A percentile compares a stretch with the other conserved stretches of the same genome.
Conservation (phyloP, 1,140 invertebrate species). For the Asbolus verrucosus region DNA sequence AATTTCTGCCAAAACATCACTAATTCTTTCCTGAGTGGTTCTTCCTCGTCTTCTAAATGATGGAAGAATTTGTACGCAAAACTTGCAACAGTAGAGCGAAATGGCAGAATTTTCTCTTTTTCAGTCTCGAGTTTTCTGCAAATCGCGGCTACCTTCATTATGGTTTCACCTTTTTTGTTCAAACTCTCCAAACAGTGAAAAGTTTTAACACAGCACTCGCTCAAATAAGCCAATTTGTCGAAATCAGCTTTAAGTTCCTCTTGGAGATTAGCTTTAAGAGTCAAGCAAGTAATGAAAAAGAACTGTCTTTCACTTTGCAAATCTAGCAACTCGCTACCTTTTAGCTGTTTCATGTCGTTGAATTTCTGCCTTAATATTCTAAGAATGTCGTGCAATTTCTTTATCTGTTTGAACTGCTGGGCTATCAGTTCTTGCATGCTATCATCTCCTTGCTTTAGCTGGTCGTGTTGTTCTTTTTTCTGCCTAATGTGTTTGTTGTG, state of each 20-base stretch:
- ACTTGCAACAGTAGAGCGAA: constrained; percentile 27
- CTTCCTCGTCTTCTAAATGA: constrained; percentile 45
- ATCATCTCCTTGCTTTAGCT: constrained; percentile 54
- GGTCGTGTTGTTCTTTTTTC: constrained; percentile 50
- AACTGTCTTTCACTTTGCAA: constrained; percentile 52
- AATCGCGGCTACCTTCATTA: constrained; percentile 67
- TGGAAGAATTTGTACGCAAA: constrained; percentile 35
- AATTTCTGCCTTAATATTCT: constrained; percentile 52
- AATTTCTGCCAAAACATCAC: constrained; percentile 60
- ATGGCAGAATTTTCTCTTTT: constrained; percentile 67
- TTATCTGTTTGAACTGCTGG: constrained; percentile 52
- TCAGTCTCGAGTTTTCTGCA: constrained; percentile 71
- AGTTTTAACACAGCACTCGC: constrained; percentile 49
- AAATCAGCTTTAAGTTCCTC: constrained; percentile 51
- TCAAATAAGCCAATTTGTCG: constrained; percentile 51
- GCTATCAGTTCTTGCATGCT: constrained; percentile 50
- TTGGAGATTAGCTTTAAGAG: constrained; percentile 53
- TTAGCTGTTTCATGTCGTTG: constrained; percentile 44
- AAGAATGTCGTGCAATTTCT: constrained; percentile 45
- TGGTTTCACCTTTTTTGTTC: constrained; percentile 67
- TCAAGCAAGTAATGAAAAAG: constrained; percentile 51
- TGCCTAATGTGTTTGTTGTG: constrained; percentile 50
- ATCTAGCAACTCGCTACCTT: constrained; percentile 47
- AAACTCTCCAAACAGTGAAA: constrained; percentile 56
- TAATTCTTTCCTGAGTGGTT: constrained; percentile 18